Conservation (phyloP, 2,888 invertebrate species). For the Hesperia comma region DNA sequence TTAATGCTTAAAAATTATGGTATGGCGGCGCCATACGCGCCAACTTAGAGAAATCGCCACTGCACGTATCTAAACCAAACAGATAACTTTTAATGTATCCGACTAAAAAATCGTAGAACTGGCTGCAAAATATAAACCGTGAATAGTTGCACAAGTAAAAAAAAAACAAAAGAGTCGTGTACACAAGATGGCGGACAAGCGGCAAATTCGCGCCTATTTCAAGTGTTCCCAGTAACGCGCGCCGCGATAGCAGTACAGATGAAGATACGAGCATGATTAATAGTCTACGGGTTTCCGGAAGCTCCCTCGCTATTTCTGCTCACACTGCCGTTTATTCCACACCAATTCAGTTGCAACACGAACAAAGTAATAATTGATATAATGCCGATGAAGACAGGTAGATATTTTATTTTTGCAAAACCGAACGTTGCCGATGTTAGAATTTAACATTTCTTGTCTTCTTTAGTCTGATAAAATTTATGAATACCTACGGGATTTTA, state of each 20-base stretch:
- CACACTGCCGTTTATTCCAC: conserved; percentile 11
- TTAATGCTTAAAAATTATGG: too few species aligned
- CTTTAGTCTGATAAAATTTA: too few species aligned
- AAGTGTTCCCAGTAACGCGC: conserved; percentile 55
- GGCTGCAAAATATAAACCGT: too few species aligned
- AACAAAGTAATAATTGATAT: conserved; percentile 7
- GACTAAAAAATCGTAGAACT: too few species aligned
- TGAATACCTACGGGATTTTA: too few species aligned
- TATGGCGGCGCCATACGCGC: too few species aligned
- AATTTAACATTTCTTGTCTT: background rate
- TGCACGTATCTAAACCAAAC: too few species aligned
- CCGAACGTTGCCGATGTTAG: background rate
- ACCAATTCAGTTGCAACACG: conserved; percentile 11
- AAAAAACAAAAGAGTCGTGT: background rate
- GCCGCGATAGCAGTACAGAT: conserved; percentile 52
- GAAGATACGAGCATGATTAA: conserved; percentile 50
- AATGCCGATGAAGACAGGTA: background rate
- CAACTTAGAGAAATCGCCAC: too few species aligned
- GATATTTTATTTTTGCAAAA: background rate
- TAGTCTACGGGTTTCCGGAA: conserved; percentile 37
- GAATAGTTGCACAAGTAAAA: conserved; percentile 4
- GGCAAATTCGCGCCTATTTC: conserved; percentile 52
- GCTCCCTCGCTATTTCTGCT: conserved; percentile 31
- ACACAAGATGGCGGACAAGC: conserved; percentile 32
- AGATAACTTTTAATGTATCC: too few species aligned